Evolutionary conservation across 2,888 invertebrate genomes (phyloP).

Genomic region (Dolomedes plantarius): DNA sequence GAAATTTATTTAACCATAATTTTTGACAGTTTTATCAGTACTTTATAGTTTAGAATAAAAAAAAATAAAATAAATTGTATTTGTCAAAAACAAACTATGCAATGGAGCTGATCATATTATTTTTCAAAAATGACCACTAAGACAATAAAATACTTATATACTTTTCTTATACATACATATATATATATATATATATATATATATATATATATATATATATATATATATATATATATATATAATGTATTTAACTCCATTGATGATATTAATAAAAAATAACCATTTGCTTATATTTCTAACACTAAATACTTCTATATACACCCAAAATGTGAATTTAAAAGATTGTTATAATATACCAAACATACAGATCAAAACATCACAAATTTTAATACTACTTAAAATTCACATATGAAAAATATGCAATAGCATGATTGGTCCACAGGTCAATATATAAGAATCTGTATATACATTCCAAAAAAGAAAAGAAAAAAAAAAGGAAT

Average conservation of each 20-base stretch:
- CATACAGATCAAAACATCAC: not conserved
- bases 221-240: not conserved
- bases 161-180: too few species aligned
- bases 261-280: not conserved
- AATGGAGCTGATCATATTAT: too few species aligned
- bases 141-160: too few species aligned
- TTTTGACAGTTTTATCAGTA: too few species aligned
- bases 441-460: not conserved
- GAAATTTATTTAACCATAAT: too few species aligned
- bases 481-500: too few species aligned
- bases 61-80: too few species aligned
- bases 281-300: not conserved
- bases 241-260: not conserved
- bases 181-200: not conserved
- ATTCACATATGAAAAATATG: not conserved
- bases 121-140: too few species aligned
- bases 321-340: not conserved
- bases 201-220: not conserved
- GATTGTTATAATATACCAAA: not conserved
- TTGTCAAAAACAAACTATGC: too few species aligned
- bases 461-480: not conserved
- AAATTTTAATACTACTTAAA: not conserved
- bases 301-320: not conserved
- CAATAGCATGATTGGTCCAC: not conserved
- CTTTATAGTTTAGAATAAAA: too few species aligned